Conservation (phyloP, 1,140 invertebrate species). For the Orius insidiosus region DNA sequence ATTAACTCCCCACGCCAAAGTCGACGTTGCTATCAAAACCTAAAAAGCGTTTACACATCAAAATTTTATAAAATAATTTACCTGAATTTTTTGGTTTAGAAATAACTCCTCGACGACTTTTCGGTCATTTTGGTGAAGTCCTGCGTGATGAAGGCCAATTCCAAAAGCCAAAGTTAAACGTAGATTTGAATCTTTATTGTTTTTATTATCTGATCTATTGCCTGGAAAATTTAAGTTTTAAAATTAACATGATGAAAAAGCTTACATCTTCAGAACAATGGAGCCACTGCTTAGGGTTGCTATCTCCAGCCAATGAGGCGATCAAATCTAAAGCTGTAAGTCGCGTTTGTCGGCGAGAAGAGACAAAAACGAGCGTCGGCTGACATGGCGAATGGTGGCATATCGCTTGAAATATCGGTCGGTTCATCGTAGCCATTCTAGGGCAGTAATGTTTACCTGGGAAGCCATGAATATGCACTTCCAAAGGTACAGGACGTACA, state of each 20-base stretch:
- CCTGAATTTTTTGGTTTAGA: slow-evolving; percentile 93
- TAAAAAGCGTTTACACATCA: slow-evolving; percentile 24
- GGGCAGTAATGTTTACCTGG: slow-evolving; percentile 97
- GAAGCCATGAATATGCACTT: slow-evolving; percentile 87
- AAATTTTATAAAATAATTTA: slow-evolving; percentile 22
- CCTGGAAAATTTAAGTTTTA: slow-evolving; percentile 21
- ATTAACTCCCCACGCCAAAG: slow-evolving; percentile 97
- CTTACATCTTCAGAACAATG: slow-evolving; percentile 55
- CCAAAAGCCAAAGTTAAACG: slow-evolving; percentile 91
- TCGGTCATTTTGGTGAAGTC: slow-evolving; percentile 78
- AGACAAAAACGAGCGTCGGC: slow-evolving; percentile 90
- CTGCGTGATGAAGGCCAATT: slow-evolving; percentile 97
- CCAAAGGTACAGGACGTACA: slow-evolving; percentile 90
- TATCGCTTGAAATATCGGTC: slow-evolving; percentile 93
- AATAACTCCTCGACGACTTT: slow-evolving; percentile 88
- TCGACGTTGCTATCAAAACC: slow-evolving; percentile 93
- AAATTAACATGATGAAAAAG: not conserved
- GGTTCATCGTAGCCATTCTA: slow-evolving; percentile 98
- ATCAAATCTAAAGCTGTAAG: slow-evolving; percentile 94
- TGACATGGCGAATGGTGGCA: slow-evolving; percentile 76
- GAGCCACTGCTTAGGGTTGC: slow-evolving; percentile 89
- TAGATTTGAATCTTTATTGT: slow-evolving; percentile 78
- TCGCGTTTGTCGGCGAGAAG: slow-evolving; percentile 91
- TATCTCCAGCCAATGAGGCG: slow-evolving; percentile 76
- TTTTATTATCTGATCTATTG: slow-evolving; percentile 59